Base-by-base conservation (phyloP, 2,113 vertebrate species). In the Pachyramphus minor region DNA sequence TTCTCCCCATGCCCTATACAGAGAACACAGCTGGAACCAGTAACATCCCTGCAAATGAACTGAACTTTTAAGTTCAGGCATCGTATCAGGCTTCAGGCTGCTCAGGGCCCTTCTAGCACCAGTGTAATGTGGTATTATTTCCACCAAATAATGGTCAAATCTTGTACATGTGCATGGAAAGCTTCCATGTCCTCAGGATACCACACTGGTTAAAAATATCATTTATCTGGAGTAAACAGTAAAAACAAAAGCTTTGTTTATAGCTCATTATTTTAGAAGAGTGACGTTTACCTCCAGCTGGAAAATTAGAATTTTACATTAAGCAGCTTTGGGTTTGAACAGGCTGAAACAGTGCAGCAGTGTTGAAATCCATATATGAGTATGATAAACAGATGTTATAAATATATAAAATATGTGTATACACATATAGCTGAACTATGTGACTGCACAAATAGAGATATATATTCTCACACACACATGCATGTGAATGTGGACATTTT, bases 341-440 rank as follows among this genome's bases (percentile, higher is more conserved):
- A 53, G 31, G 59, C 80, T 84, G 52, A 90, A 93, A 55, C 39
- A 81, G 47, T 0, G 0, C 79, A 93, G 49, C 33, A 90, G 60
- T 53, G 76, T 66, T 82, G 83, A 95, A 94, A 93, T 92, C 28
- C 19, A 14, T 66, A 33, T 76, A 69, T 81, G 75, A 90, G 31
- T 81, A 87, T 86, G 94, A 89, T 68, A 95, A 96, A 71, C 93
- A 97, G 91, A 95, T 95, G 96, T 92, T 92, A 78, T 63, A 89
- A 96, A 97, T 94, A 33, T 7, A 92, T 86, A 78, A 95, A 96
- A 89, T 96, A 28, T 87, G 89, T 89, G 69, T 72, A 64, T 68
- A 84, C 35, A 94, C 91, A 66, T 68, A 91, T 20, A 74, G 47
- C 79, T 81, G 66, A 78, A 79, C 67, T 50, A 17, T 72, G 41